These are phyloP conservation scores for Mya arenaria DNA, from an alignment of 1,140 invertebrate genomes.

Conservation along the genomic window DNA sequence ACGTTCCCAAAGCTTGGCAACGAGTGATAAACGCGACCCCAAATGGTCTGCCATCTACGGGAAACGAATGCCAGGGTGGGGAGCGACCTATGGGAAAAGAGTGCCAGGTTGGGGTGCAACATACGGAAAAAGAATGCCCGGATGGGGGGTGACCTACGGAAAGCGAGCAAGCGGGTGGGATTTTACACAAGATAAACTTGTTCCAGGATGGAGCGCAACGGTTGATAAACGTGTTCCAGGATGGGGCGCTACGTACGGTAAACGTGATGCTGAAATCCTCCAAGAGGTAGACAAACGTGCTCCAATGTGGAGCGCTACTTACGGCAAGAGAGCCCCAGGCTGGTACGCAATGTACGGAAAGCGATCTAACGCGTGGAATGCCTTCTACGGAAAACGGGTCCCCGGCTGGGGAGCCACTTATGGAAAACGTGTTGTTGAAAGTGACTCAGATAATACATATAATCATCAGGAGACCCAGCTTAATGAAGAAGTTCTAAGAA, in stretches of 20 bases:
- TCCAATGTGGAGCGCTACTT: background rate
- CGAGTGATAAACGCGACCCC: slow-evolving; percentile 25
- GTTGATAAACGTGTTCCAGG: slow-evolving; percentile 28
- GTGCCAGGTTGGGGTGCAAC: slow-evolving; percentile 9
- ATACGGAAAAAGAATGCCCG: slow-evolving; percentile 31
- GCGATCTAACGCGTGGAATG: background rate
- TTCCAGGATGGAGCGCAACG: slow-evolving; percentile 4
- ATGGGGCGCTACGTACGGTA: slow-evolving; percentile 23
- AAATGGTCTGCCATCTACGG: slow-evolving; percentile 31
- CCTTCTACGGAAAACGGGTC: background rate
- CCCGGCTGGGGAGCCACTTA: background rate
- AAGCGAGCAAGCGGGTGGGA: slow-evolving; percentile 29
- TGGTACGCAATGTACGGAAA: slow-evolving; percentile 31
- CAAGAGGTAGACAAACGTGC: slow-evolving; percentile 17
- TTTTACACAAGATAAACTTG: slow-evolving; percentile 10
- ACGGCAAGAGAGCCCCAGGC: background rate
- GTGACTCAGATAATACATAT: background rate
- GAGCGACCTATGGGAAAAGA: slow-evolving; percentile 30
- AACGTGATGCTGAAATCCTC: slow-evolving; percentile 2
- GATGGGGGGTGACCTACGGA: slow-evolving; percentile 28
- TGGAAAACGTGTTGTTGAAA: background rate
- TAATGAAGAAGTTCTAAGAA: background rate
- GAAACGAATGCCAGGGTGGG: slow-evolving; percentile 15
- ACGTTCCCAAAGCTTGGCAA: slow-evolving; percentile 16
- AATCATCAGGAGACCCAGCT: background rate